Evolutionary conservation across 2,797 vertebrate species (phyloP).

Genomic region (Lepidocolaptes lacrymiger): DNA sequence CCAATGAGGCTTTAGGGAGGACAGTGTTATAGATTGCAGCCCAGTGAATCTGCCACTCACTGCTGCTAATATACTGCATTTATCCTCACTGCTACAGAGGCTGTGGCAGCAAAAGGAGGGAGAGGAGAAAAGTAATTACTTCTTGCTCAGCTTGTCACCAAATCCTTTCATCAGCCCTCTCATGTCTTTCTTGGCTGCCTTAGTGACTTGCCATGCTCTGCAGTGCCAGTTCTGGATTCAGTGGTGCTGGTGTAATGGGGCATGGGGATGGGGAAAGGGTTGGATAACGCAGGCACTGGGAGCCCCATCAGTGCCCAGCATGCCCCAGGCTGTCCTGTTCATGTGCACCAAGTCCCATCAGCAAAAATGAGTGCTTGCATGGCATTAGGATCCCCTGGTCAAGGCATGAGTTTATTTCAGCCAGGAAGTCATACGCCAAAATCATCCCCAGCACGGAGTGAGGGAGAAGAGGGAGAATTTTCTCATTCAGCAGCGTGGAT

Average conservation of each 20-base stretch:
- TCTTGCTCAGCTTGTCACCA: slow-evolving; percentile 33
- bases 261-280: not conserved
- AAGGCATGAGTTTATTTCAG: not conserved
- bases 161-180: slow-evolving; percentile 16
- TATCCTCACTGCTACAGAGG: not conserved
- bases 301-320: not conserved
- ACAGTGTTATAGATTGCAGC: not conserved
- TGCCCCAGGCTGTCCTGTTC: rapidly evolving
- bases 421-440: not conserved
- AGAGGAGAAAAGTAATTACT: slow-evolving; percentile 41
- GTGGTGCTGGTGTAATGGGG: not conserved
- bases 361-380: not conserved
- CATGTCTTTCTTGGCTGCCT: not conserved
- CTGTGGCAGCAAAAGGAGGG: not conserved
- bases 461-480: not conserved
- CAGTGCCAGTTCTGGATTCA: not conserved
- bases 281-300: not conserved
- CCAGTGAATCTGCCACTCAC: slow-evolving; percentile 24
- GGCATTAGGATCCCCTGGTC: not conserved
- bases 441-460: not conserved
- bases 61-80: not conserved
- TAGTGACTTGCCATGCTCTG: rapidly evolving
- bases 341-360: not conserved
- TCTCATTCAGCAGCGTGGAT: not conserved
- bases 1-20: not conserved